Evolutionary conservation across 2,113 vertebrate species (phyloP), one percentile per base, ranked within the genome.

Genomic region (Phyllostomus discolor): DNA sequence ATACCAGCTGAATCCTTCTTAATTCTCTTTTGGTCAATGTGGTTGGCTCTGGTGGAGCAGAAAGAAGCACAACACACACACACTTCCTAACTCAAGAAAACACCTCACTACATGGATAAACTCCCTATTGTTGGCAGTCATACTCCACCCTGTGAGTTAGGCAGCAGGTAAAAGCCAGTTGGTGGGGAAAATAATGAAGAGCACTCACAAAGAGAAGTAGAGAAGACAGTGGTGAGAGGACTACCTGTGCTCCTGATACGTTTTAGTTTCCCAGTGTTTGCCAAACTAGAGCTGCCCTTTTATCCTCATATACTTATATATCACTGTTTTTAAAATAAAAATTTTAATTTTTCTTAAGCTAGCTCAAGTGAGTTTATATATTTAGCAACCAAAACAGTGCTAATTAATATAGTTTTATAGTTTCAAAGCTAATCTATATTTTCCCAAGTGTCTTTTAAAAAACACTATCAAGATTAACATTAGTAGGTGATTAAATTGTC

Each of bases 391-490:
- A 54, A 38, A 50, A 78, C 28, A 88, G 46, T 64, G 69, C 17
- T 92, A 83, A 89, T 79, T 84, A 95, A 97, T 90, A 81, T 26
- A 78, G 20, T 83, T 82, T 88, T 35, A 62, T 33, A 66, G 76
- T 88, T 85, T 90, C 46, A 76, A 91, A 93, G 82, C 35, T 87
- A 90, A 75, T 72, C 70, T 69, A 73, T 41, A 50, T 88, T 84
- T 96, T 43, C 35, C 64, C 64, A 84, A n/a, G 22, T 17, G 22
- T 75, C 43, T 90, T 67, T 59, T 7, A 8, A 10, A 81, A 59
- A 95, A 16, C 0, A 22, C 59, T 41, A 24, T 7, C 0, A 35
- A 96, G 54, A 89, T 72, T 69, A 48, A 78, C 33, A 83, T 31
- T 62, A 64, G 52, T 62, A 86, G 57, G 46, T 19, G 62, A 46